Percentiles rank a stretch among this genome's conserved stretches.
Conservation (phyloP, 2,113 vertebrate species). For the Grallaria varia region DNA sequence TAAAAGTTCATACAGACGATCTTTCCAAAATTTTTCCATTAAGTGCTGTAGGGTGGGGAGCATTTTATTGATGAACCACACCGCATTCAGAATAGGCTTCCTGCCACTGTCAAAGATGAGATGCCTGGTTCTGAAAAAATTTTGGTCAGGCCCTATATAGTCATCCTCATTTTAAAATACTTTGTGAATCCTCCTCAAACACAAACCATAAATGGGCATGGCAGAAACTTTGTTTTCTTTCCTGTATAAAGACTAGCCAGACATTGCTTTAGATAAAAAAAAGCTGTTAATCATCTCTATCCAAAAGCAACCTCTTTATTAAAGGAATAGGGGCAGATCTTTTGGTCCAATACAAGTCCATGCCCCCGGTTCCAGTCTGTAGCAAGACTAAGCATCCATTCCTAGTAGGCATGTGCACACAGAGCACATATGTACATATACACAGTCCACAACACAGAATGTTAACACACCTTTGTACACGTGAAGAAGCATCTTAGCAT, state of each 20-base stretch:
- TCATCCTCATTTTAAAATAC: neutral
- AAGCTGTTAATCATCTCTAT: too few species aligned
- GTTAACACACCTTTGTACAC: fast-evolving
- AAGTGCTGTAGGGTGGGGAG: neutral
- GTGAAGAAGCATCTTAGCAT: neutral
- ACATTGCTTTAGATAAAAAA: neutral
- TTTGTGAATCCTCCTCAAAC: neutral
- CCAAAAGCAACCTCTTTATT: neutral
- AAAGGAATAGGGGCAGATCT: neutral
- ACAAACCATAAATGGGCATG: neutral
- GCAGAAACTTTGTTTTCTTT: neutral
- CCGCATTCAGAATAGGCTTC: neutral
- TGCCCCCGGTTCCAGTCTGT: fast-evolving
- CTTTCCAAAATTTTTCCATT: neutral
- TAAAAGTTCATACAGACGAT: neutral
- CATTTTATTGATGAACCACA: neutral
- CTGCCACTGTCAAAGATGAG: neutral
- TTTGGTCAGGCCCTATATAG: fast-evolving
- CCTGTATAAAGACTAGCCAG: neutral
- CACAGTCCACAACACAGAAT: neutral
- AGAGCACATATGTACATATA: fast-evolving
- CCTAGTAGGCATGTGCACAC: fast-evolving
- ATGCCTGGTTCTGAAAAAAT: neutral
- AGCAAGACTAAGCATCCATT: neutral
- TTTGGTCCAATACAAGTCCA: neutral